Conservation (phyloP, 2,888 invertebrate genomes). For the Thera britannica region DNA sequence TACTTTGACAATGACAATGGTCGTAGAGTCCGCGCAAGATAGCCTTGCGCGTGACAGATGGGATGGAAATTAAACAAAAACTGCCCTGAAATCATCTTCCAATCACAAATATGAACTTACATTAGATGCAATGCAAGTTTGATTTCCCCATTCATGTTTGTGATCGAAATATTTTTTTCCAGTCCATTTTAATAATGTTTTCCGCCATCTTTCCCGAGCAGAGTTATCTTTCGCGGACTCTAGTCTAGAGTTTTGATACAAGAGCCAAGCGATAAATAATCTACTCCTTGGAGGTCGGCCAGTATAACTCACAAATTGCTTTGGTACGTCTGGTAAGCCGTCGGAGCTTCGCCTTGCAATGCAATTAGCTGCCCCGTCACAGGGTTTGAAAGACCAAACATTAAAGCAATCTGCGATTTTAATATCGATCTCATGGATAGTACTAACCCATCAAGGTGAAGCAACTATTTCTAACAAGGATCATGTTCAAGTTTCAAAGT, state of each 20-base stretch:
- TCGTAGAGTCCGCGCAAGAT: conserved; percentile 3
- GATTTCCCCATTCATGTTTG: too few relatives aligned
- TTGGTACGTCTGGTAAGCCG: conserved; percentile 5
- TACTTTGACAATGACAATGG: conserved; percentile 56
- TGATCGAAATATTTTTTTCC: too few relatives aligned
- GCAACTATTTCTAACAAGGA: background rate
- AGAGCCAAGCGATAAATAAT: conserved; percentile 24
- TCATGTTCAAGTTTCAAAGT: background rate
- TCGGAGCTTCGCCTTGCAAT: background rate
- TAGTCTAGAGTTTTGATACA: conserved; percentile 32
- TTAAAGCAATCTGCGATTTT: conserved; percentile 11
- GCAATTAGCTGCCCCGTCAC: conserved; percentile 21
- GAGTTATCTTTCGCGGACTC: background rate
- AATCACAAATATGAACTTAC: too few relatives aligned
- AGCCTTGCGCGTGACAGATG: too few relatives aligned
- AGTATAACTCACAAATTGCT: conserved; percentile 23
- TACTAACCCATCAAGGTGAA: background rate
- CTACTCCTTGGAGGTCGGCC: conserved; percentile 32
- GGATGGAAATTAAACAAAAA: too few relatives aligned
- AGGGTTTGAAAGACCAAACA: background rate
- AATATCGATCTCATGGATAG: conserved; percentile 3
- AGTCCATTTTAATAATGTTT: too few relatives aligned
- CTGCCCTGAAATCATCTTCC: too few relatives aligned
- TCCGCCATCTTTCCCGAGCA: too few relatives aligned
- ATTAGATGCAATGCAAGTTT: too few relatives aligned